Percentiles rank a stretch among this genome's conserved stretches.
phyloP scores from a whole-genome alignment of 2,888 invertebrate species.

The Nowickia ferox region DNA sequence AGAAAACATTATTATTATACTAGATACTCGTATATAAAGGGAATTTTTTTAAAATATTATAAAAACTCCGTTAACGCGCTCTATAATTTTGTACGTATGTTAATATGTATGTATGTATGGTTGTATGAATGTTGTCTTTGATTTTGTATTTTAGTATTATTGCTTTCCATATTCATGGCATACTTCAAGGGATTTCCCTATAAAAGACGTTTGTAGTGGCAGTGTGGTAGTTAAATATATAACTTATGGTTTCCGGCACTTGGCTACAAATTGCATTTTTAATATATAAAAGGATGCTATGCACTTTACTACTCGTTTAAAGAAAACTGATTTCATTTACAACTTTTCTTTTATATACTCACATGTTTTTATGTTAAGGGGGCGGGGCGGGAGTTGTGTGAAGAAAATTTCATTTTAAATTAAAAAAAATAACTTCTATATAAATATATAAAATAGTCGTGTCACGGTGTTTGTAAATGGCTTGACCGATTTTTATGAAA shows the following conservation, averaged over 20 bases:
- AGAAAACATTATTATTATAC: constrained; percentile 37
- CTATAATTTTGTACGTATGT: neutral
- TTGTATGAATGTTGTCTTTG: constrained; percentile 23
- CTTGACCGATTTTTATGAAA: too few relatives aligned
- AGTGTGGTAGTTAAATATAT: constrained; percentile 43
- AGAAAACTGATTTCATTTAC: constrained; percentile 53
- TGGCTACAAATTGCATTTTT: constrained; percentile 69
- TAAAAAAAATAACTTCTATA: too few relatives aligned
- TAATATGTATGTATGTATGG: neutral
- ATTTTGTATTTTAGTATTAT: constrained; percentile 9
- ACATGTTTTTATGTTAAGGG: neutral
- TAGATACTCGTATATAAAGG: constrained; percentile 13
- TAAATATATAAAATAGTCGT: too few relatives aligned
- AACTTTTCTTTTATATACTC: constrained; percentile 5
- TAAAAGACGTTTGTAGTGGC: neutral
- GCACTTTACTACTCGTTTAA: constrained; percentile 53
- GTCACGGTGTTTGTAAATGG: too few relatives aligned
- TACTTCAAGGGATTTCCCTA: constrained; percentile 32
- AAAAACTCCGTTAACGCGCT: constrained; percentile 42
- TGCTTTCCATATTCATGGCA: constrained; percentile 10
- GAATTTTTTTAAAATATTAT: constrained; percentile 51
- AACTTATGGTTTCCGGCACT: constrained; percentile 71
- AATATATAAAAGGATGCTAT: constrained; percentile 66
- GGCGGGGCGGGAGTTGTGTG: neutral
- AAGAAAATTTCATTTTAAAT: neutral